These are phyloP conservation scores for Hypotaenidia philippensis DNA, from an alignment of 2,797 vertebrate species.

Conservation along the genomic window DNA sequence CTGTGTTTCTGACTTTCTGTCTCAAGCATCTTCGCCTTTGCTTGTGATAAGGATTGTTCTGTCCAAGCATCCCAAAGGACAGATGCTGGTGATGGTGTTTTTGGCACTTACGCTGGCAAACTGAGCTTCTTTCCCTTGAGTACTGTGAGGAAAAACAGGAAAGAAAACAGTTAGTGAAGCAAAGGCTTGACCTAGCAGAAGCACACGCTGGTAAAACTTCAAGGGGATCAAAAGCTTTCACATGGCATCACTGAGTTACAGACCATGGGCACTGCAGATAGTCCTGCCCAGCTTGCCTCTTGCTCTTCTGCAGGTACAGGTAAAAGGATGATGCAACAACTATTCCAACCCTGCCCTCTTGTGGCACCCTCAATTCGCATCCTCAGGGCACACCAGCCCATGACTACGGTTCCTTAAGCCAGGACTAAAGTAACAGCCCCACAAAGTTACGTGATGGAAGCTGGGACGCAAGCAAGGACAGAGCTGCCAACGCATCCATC, in stretches of 20 bases:
- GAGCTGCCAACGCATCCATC: not conserved
- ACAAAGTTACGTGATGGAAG: not conserved
- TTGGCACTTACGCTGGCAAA: slow-evolving; percentile 97
- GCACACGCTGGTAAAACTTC: not conserved
- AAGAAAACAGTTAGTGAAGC: slow-evolving; percentile 45
- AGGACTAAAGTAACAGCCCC: not conserved
- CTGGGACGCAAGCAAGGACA: not conserved
- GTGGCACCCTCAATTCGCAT: not conserved
- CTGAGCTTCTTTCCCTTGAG: slow-evolving; percentile 99
- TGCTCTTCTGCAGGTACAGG: not conserved
- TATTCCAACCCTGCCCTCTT: not conserved
- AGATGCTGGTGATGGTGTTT: slow-evolving; percentile 82
- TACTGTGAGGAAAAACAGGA: slow-evolving; percentile 80
- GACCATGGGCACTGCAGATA: not conserved
- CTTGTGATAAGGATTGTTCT: slow-evolving; percentile 85
- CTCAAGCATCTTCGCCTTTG: slow-evolving; percentile 91
- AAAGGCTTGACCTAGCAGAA: not conserved
- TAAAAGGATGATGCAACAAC: not conserved
- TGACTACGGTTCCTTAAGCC: not conserved
- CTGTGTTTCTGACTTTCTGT: slow-evolving; percentile 86
- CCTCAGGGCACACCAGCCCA: fast-evolving
- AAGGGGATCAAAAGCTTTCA: not conserved
- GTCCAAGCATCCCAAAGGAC: slow-evolving; percentile 83
- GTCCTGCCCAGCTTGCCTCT: not conserved
- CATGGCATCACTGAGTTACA: not conserved